Percentiles rank a stretch among this genome's conserved stretches.
Conservation (phyloP, 1,140 invertebrate genomes). For the Neelides sp. region DNA sequence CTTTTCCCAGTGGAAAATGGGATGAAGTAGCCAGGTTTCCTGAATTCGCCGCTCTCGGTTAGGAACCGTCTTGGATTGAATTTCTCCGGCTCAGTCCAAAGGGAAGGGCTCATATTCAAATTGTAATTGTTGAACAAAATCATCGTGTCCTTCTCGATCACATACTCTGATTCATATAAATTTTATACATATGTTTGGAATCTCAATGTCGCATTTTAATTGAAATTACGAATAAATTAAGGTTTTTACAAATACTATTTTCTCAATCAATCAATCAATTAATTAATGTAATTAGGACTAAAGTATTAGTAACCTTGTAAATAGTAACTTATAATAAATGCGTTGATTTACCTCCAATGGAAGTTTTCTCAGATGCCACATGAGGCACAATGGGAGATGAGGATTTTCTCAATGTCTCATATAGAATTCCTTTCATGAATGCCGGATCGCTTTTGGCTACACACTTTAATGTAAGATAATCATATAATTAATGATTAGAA, state of each 20-base stretch:
- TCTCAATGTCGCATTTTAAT: no score
- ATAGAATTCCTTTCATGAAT: slow-evolving; percentile 67
- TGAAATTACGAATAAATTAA: slow-evolving; percentile 4
- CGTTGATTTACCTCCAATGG: slow-evolving; percentile 45
- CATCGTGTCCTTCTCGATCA: slow-evolving; percentile 64
- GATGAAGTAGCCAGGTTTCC: slow-evolving; percentile 53
- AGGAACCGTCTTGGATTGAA: slow-evolving; percentile 65
- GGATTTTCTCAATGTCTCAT: slow-evolving; percentile 63
- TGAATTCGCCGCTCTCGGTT: slow-evolving; percentile 23
- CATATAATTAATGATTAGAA: background rate
- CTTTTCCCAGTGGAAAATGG: slow-evolving; percentile 75
- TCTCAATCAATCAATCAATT: no score
- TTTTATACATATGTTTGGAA: no score
- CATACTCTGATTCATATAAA: no score
- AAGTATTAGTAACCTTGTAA: no score
- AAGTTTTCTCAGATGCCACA: slow-evolving; percentile 62
- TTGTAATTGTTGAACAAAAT: slow-evolving; percentile 81
- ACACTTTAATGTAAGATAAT: slow-evolving; percentile 14
- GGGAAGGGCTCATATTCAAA: slow-evolving; percentile 58
- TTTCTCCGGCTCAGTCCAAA: slow-evolving; percentile 57
- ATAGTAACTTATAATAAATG: slow-evolving; percentile 6
- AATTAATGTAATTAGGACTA: no score
- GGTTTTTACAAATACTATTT: no score
- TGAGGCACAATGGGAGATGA: slow-evolving; percentile 85
- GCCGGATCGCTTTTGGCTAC: slow-evolving; percentile 42